A percentile compares a stretch with the other conserved stretches of the same genome.
Evolutionary conservation across 2,888 invertebrate species (phyloP).

Genomic region (Dorcus hopei): DNA sequence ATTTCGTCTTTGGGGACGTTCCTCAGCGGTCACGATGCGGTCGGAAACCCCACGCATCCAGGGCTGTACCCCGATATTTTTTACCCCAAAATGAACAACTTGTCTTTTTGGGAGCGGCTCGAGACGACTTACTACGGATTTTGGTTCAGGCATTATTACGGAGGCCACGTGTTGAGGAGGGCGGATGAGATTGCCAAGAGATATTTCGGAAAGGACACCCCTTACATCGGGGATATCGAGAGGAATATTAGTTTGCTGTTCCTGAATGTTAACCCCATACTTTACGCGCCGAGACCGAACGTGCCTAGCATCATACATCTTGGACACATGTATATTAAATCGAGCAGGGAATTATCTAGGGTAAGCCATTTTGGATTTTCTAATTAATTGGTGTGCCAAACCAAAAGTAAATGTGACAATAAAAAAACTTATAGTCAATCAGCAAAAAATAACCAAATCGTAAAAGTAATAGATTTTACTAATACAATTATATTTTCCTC

Average conservation of each 20-base stretch:
- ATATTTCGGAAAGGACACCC: conserved; percentile 40
- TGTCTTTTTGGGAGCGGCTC: conserved; percentile 47
- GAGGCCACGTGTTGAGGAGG: conserved; percentile 31
- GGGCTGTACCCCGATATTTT: conserved; percentile 30
- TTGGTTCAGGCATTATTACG: conserved; percentile 32
- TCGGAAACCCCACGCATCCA: conserved; percentile 18
- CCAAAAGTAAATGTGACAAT: too few relatives aligned
- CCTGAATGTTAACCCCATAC: conserved; percentile 39
- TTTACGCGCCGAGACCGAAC: conserved; percentile 37
- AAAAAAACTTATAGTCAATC: too few relatives aligned
- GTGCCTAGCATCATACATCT: conserved; percentile 38
- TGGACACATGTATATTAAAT: conserved; percentile 37
- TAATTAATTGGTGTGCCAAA: too few relatives aligned
- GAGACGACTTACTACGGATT: conserved; percentile 33
- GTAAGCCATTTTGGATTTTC: conserved; percentile 26
- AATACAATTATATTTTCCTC: too few relatives aligned
- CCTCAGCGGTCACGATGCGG: conserved; percentile 8
- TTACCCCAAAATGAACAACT: conserved; percentile 38
- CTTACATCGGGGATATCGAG: conserved; percentile 39
- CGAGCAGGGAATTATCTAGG: conserved; percentile 33
- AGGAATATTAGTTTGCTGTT: conserved; percentile 40
- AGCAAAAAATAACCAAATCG: too few relatives aligned
- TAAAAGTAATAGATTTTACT: too few relatives aligned
- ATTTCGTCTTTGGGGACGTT: conserved; percentile 19
- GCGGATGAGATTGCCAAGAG: conserved; percentile 35